Evolutionary conservation across 2,113 vertebrate genomes (phyloP), one percentile per base, ranked within the genome.

Genomic region (Geococcyx californianus): DNA sequence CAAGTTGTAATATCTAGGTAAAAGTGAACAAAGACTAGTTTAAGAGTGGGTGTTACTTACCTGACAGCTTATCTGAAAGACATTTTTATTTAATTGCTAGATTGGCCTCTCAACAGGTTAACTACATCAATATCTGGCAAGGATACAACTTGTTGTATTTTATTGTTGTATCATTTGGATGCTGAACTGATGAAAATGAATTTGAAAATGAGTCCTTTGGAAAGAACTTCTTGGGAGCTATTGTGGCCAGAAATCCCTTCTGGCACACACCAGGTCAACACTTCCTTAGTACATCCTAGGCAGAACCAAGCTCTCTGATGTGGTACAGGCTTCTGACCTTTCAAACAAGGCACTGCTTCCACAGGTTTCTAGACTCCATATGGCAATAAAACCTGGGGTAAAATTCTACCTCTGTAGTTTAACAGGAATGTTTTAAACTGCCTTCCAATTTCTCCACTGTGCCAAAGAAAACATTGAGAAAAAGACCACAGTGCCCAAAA

Each of bases 281-380:
- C 93, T 95, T 95, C 92, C 94, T n/a, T 76, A 70, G 72, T 31
- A 16, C 47, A 74, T 89, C 88, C 75, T 74, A 52, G 52, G 91
- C 87, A 94, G 82, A 51, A n/a, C 47, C 2, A 3, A 20, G 28
- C 64, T 42, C 81, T 91, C 72, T 90, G 93, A 95, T 91, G 85
- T 95, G 89, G 91, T 90, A 2, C 51, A 36, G 89, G 40, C 67
- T 93, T 59, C 79, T 94, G 89, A 90, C 84, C 89, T 70, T 62
- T 36, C 56, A 74, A 94, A 78, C 42, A 51, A 62, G 51, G 54
- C 31, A 10, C 29, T 33, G 38, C 63, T 94, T 69, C 82, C 95
- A 78, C 38, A 66, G 69, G 34, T 92, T 91, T 88, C 78, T 88
- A 79, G 45, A 13, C 76, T 94, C 89, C 86, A 87, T 87, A 83